Percentiles rank a stretch among this genome's conserved stretches.
Conservation (phyloP, 2,113 vertebrate genomes). For the Scomber scombrus region DNA sequence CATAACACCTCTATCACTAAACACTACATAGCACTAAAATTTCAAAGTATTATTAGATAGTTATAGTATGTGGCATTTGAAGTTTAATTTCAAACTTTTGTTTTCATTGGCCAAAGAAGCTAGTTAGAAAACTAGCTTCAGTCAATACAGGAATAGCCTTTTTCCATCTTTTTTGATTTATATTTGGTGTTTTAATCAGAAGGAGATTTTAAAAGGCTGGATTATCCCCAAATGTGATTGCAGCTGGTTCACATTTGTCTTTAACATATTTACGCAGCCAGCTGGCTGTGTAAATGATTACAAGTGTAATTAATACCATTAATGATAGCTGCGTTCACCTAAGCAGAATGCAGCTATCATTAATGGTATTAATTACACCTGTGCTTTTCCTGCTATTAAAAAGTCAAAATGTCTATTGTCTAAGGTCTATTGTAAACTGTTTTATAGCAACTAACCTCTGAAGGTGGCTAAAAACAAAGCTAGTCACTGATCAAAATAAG, state of each 20-base stretch:
- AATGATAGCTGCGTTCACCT: too few relatives aligned
- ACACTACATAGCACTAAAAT: too few relatives aligned
- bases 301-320: too few relatives aligned
- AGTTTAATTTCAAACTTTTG: background rate
- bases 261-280: background rate
- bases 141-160: background rate
- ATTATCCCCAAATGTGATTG: slow-evolving; percentile 2
- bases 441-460: background rate
- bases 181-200: background rate
- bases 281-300: background rate
- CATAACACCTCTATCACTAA: too few relatives aligned
- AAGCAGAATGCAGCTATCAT: slow-evolving; percentile 6
- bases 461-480: slow-evolving; percentile 3
- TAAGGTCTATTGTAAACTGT: background rate
- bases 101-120: background rate
- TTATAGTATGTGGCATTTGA: background rate
- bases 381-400: slow-evolving; percentile 4
- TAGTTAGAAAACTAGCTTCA: background rate
- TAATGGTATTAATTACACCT: background rate
- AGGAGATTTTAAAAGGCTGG: background rate
- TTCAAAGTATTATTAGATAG: too few relatives aligned
- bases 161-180: background rate
- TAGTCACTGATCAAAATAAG: slow-evolving; percentile 12
- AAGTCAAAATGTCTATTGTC: slow-evolving; percentile 8
- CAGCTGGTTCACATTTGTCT: background rate